Evolutionary conservation across 2,113 vertebrate genomes (phyloP), one percentile per base, ranked within the genome.

Genomic region (Mesocricetus auratus): DNA sequence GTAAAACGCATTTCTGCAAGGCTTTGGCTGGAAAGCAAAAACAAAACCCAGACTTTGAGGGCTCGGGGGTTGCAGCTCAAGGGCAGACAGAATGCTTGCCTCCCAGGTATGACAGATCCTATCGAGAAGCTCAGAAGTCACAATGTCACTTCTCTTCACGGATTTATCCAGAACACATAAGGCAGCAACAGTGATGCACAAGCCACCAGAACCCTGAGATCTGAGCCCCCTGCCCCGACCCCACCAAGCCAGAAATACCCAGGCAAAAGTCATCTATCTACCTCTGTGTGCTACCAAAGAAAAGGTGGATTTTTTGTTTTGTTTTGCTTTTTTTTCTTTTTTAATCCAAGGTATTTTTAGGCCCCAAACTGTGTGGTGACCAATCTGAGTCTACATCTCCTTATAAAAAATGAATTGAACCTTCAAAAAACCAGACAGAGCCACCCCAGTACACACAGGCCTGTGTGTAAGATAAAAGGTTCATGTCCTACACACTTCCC

Each of bases 261-360:
- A 66, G 60, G 74, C 45, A 85, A 68, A 85, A 69, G 22, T 39
- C 3, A 11, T 13, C 22, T 17, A 11, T 13, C 19, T 13, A 39
- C 22, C 56, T 29, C 66, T 33, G 33, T 39, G 62, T 45, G 62
- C n/a, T 92, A 22, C 1, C 60, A 89, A 66, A 96, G 92, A 94
- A 89, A 95, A 91, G 77, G 1, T 56, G 53, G 53, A 13, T 13
- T 56, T 47, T 56, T 56, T 56, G 71, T 33, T 66, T n/a, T n/a
- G n/a, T n/a, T n/a, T n/a, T n/a, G n/a, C n/a, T n/a, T 58, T 33
- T 4, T 69, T 89, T 92, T 77, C 74, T 90, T 77, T 77, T 15
- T 88, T 74, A 95, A 89, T 62, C 77, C 42, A 90, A 91, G 82
- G 68, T 92, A 64, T 95, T 69, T 94, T 82, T 89, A 95, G 94